Conservation (phyloP, 1,140 invertebrate genomes). For the Eufriesea mexicana region DNA sequence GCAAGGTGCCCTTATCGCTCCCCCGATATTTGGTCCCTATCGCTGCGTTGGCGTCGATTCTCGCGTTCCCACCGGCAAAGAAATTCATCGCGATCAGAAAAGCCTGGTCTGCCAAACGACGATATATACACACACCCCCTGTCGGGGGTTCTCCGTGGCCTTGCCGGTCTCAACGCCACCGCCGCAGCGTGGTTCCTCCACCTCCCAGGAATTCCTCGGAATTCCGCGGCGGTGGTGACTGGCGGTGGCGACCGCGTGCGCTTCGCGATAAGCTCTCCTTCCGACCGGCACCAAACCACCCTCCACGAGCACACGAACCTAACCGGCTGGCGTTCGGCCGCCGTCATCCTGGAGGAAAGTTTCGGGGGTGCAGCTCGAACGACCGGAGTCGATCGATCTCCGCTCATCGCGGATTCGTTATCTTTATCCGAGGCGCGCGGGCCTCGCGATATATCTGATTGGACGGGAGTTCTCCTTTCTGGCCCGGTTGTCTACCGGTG, state of each 20-base stretch:
- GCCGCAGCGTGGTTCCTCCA: background rate
- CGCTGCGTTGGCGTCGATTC: background rate
- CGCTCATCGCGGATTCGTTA: conserved; percentile 46
- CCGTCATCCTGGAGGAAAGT: conserved; percentile 59
- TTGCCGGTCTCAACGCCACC: background rate
- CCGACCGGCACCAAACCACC: conserved; percentile 21
- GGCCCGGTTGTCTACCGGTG: background rate
- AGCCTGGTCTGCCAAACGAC: conserved; percentile 63
- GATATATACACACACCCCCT: conserved; percentile 33
- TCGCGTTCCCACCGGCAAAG: conserved; percentile 52
- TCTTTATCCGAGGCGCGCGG: conserved; percentile 43
- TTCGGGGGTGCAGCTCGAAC: conserved; percentile 32
- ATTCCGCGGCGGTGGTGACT: conserved; percentile 72
- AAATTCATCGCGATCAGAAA: conserved; percentile 71
- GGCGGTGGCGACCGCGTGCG: conserved; percentile 78
- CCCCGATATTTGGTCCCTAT: too few species aligned
- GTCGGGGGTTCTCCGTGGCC: background rate
- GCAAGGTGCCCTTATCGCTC: too few species aligned
- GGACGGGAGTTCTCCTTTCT: conserved; percentile 35
- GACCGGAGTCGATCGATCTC: conserved; percentile 45
- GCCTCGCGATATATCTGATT: conserved; percentile 48
- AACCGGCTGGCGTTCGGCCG: background rate
- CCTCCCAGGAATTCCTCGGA: conserved; percentile 59
- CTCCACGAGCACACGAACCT: conserved; percentile 13
- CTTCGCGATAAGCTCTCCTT: conserved; percentile 76